These are phyloP conservation scores for Sandelia bainsii DNA, from an alignment of 2,797 vertebrate species.

Conservation along the genomic window DNA sequence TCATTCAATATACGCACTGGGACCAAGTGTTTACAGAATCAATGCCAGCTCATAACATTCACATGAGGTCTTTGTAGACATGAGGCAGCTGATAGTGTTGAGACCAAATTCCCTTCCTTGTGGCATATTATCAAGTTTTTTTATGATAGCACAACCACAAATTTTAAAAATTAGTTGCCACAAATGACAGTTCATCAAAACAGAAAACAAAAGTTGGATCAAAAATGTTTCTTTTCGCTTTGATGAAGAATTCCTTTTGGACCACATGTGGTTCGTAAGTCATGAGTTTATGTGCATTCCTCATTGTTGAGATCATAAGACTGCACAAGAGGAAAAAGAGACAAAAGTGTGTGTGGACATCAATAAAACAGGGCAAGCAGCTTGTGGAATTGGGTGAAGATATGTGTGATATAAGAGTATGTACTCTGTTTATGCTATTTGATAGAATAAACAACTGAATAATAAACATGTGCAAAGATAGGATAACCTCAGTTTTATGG, in stretches of 20 bases:
- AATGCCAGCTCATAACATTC: conserved; percentile 43
- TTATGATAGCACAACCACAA: conserved; percentile 2
- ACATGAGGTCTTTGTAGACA: conserved; percentile 17
- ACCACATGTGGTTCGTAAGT: conserved; percentile 67
- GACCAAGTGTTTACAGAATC: conserved; percentile 36
- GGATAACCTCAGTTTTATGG: neutral
- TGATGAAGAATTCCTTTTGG: conserved; percentile 35
- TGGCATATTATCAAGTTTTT: conserved; percentile 1
- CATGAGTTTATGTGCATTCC: conserved; percentile 68
- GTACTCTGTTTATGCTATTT: neutral
- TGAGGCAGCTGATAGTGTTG: conserved; percentile 7
- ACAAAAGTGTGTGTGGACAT: conserved; percentile 48
- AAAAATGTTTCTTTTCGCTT: neutral
- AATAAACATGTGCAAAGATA: neutral
- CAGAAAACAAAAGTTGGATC: conserved; percentile 12
- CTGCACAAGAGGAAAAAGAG: conserved; percentile 27
- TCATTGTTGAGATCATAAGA: conserved; percentile 66
- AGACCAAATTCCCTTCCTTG: neutral
- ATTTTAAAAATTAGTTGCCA: conserved; percentile 3
- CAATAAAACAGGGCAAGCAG: conserved; percentile 4
- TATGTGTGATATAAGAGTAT: too few species aligned
- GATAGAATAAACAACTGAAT: neutral
- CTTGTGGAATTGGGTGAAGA: conserved; percentile 7
- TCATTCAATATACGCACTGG: conserved; percentile 28
- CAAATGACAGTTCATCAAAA: conserved; percentile 3